These are phyloP conservation scores for Mycogona germanica DNA, from an alignment of 2,888 invertebrate genomes.

Conservation along the genomic window DNA sequence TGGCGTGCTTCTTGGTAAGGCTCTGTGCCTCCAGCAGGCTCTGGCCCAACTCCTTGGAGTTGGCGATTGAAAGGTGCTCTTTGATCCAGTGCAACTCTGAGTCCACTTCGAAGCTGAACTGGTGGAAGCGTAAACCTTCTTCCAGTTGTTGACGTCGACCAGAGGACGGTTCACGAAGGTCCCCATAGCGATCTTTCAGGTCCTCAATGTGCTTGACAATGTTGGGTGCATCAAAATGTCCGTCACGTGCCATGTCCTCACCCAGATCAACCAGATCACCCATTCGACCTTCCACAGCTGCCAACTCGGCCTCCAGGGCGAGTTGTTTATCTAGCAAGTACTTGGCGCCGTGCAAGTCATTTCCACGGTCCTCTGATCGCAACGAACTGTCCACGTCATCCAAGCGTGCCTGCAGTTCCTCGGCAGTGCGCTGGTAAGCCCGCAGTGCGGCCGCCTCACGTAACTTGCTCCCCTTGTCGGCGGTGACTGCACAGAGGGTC, in stretches of 20 bases:
- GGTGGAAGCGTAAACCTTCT: slow-evolving; percentile 72
- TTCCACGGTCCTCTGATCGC: slow-evolving; percentile 64
- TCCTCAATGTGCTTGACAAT: slow-evolving; percentile 65
- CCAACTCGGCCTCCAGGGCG: slow-evolving; percentile 68
- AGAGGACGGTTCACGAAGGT: slow-evolving; percentile 55
- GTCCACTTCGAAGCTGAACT: slow-evolving; percentile 85
- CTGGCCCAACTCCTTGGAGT: slow-evolving; percentile 54
- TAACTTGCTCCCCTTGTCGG: slow-evolving; percentile 56
- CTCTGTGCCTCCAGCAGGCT: slow-evolving; percentile 88
- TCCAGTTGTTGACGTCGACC: slow-evolving; percentile 63
- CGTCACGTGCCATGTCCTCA: slow-evolving; percentile 80
- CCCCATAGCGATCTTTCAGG: slow-evolving; percentile 48
- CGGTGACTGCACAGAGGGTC: slow-evolving; percentile 52
- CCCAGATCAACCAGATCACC: slow-evolving; percentile 59
- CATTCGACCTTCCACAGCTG: slow-evolving; percentile 68
- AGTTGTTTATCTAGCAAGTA: slow-evolving; percentile 82
- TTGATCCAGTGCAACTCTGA: slow-evolving; percentile 91
- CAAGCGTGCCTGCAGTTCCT: slow-evolving; percentile 76
- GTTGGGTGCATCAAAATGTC: slow-evolving; percentile 85
- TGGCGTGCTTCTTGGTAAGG: slow-evolving; percentile 83
- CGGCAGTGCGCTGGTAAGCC: slow-evolving; percentile 53
- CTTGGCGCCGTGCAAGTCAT: slow-evolving; percentile 82
- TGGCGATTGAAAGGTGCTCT: slow-evolving; percentile 71
- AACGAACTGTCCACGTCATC: slow-evolving; percentile 70
- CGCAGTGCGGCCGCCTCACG: slow-evolving; percentile 82